A percentile compares a stretch with the other conserved stretches of the same genome.
phyloP scores from a whole-genome alignment of 2,113 vertebrate genomes.

The Microtus oregoni region DNA sequence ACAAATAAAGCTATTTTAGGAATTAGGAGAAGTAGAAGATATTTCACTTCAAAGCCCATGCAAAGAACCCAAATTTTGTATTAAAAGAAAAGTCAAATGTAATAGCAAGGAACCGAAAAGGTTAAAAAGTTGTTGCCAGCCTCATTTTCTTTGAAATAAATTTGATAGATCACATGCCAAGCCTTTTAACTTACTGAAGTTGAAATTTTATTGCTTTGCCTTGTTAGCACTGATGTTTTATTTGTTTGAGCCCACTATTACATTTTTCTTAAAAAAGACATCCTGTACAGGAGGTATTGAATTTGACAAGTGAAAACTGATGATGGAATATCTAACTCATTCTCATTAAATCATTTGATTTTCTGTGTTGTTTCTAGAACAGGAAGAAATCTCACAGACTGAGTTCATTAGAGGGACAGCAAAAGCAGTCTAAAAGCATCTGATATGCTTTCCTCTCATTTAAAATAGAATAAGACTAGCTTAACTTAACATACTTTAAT shows the following conservation, averaged over 20 bases:
- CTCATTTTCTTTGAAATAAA: background rate
- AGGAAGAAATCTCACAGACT: background rate
- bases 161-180: background rate
- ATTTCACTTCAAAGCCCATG: slow-evolving; percentile 37
- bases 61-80: background rate
- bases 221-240: background rate
- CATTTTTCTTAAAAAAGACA: background rate
- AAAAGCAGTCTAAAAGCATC: background rate
- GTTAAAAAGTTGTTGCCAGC: background rate
- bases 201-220: background rate
- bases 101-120: background rate
- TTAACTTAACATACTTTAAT: background rate
- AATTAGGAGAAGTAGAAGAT: background rate
- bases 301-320: background rate
- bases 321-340: background rate
- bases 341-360: background rate
- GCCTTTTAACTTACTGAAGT: background rate
- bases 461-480: background rate
- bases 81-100: background rate
- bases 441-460: background rate
- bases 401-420: background rate
- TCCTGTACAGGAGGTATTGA: background rate
- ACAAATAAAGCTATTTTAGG: slow-evolving; percentile 37
- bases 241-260: background rate
- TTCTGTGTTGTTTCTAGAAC: background rate